phyloP scores from a whole-genome alignment of 2,113 vertebrate species.

The Galeopterus variegatus region DNA sequence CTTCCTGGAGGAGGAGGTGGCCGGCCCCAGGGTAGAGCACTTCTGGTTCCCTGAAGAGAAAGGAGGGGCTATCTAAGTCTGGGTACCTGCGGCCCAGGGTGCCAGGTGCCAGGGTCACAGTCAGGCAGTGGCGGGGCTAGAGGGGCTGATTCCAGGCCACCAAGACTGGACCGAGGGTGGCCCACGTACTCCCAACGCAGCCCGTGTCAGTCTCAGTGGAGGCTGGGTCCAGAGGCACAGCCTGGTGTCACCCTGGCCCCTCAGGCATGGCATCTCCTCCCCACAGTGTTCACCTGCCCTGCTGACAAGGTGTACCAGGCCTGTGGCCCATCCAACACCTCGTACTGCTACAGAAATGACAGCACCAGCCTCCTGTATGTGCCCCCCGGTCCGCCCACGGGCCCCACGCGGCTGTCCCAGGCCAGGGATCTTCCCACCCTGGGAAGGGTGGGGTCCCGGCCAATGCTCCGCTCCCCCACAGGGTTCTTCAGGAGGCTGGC shows the following conservation, averaged over 20 bases:
- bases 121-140: background rate
- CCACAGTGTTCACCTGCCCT: constrained; percentile 90
- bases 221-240: background rate
- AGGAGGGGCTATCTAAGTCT: accelerated
- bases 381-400: no score
- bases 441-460: no score
- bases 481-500: constrained; percentile 65
- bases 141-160: background rate
- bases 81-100: accelerated
- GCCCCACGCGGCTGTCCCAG: no score
- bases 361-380: background rate
- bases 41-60: no score
- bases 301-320: constrained; percentile 89
- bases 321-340: constrained; percentile 89
- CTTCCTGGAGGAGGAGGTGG: background rate
- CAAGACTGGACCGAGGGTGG: background rate
- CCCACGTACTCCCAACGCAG: no score
- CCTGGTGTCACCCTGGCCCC: no score
- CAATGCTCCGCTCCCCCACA: constrained; percentile 59
- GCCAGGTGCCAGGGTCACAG: no score
- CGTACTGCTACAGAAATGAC: constrained; percentile 85
- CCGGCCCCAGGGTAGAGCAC: no score
- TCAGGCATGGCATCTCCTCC: background rate
- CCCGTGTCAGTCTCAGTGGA: accelerated
- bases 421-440: background rate